These are phyloP conservation scores for Atta colombica DNA, from an alignment of 1,140 invertebrate genomes.

Conservation along the genomic window DNA sequence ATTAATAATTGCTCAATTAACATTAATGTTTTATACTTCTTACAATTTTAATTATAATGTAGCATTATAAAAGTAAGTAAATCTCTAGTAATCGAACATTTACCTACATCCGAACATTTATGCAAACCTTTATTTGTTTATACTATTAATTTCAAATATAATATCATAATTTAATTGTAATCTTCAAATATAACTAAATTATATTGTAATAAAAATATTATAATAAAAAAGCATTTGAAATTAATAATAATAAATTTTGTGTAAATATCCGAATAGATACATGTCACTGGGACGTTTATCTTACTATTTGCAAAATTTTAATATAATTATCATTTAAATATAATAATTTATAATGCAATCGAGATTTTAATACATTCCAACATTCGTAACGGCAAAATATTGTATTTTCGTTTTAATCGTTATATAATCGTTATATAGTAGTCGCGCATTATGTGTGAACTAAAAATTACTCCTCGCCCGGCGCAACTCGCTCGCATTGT, in stretches of 20 bases:
- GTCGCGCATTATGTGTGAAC: background rate
- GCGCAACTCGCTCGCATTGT: background rate
- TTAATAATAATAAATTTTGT: too few species aligned
- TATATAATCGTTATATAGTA: background rate
- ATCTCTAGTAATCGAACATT: too few species aligned
- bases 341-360: conserved; percentile 26
- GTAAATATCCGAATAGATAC: too few species aligned
- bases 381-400: background rate
- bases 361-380: conserved; percentile 8
- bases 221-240: too few species aligned
- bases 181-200: too few species aligned
- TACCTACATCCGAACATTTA: too few species aligned
- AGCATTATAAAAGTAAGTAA: background rate
- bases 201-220: too few species aligned
- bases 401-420: conserved; percentile 1
- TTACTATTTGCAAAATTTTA: conserved; percentile 17
- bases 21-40: background rate
- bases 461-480: conserved; percentile 12
- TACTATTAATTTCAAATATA: too few species aligned
- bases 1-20: background rate
- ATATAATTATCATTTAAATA: conserved; percentile 11
- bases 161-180: too few species aligned
- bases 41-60: background rate
- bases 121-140: too few species aligned
- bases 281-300: too few species aligned